Evolutionary conservation across 2,888 invertebrate species (phyloP).

Genomic region (Dicyrtoma fusca): DNA sequence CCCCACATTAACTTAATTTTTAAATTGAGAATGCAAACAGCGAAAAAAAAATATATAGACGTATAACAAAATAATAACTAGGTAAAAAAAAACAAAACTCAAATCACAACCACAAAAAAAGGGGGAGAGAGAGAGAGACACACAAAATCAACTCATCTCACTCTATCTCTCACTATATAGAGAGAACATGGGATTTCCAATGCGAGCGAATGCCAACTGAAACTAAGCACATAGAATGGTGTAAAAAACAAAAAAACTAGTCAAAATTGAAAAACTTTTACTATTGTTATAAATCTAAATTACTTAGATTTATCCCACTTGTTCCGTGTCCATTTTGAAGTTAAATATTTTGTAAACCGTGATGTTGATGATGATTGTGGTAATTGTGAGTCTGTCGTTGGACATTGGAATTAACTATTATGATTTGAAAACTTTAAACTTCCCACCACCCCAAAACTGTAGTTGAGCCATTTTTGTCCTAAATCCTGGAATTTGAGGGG

Average conservation of each 20-base stretch:
- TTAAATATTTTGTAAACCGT: too few relatives aligned
- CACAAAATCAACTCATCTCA: neutral
- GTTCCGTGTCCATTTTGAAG: too few relatives aligned
- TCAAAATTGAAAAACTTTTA: too few relatives aligned
- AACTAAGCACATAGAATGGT: too few relatives aligned
- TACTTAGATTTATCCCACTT: too few relatives aligned
- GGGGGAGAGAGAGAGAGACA: neutral
- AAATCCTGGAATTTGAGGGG: constrained; percentile 21
- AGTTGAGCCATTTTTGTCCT: constrained; percentile 22
- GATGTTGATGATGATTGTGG: too few relatives aligned
- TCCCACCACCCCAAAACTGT: constrained; percentile 36
- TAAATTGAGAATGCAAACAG: neutral
- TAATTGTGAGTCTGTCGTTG: too few relatives aligned
- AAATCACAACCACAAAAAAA: constrained; percentile 1
- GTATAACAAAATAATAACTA: neutral
- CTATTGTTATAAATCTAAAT: too few relatives aligned
- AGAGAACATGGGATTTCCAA: too few relatives aligned
- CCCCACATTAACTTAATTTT: constrained; percentile 48
- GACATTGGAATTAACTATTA: constrained; percentile 1
- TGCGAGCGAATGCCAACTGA: too few relatives aligned
- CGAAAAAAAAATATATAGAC: neutral
- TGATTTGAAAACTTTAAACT: constrained; percentile 20
- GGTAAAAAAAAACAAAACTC: neutral
- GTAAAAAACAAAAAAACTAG: too few relatives aligned
- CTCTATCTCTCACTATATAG: neutral